These are phyloP conservation scores for Labeo calbasu DNA, from an alignment of 2,797 vertebrate genomes.

Conservation along the genomic window DNA sequence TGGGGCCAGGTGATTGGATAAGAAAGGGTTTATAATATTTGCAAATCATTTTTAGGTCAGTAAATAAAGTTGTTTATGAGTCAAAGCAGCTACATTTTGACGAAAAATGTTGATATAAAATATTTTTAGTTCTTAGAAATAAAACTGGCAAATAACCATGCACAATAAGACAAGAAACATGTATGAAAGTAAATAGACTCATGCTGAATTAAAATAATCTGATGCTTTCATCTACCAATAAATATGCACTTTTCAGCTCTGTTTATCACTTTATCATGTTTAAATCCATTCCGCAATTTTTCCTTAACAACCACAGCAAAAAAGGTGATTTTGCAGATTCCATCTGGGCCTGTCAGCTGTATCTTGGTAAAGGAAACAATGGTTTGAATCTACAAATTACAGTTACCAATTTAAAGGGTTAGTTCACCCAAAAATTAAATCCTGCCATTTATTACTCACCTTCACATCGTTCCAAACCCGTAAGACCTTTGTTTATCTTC, in stretches of 20 bases:
- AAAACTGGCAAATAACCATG: neutral
- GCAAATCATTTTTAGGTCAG: neutral
- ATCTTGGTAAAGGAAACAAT: conserved; percentile 9
- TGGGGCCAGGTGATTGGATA: neutral
- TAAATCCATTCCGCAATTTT: too few relatives aligned
- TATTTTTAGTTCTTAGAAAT: neutral
- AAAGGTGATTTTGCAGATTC: neutral
- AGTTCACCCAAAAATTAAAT: too few relatives aligned
- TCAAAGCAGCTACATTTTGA: neutral
- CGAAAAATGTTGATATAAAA: too few relatives aligned
- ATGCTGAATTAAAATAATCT: neutral
- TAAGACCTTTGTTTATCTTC: too few relatives aligned
- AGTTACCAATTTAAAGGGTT: neutral
- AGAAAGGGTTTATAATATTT: neutral
- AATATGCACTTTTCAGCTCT: neutral
- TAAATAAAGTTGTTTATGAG: neutral
- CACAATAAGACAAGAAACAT: neutral
- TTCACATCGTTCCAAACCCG: too few relatives aligned
- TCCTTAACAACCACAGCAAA: neutral
- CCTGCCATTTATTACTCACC: too few relatives aligned
- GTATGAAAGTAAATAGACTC: neutral
- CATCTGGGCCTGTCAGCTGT: neutral
- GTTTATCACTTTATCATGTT: neutral
- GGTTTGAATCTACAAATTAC: neutral
- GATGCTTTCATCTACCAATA: neutral